phyloP scores from a whole-genome alignment of 2,888 invertebrate genomes.

The Sphaerophoria rueppellii region DNA sequence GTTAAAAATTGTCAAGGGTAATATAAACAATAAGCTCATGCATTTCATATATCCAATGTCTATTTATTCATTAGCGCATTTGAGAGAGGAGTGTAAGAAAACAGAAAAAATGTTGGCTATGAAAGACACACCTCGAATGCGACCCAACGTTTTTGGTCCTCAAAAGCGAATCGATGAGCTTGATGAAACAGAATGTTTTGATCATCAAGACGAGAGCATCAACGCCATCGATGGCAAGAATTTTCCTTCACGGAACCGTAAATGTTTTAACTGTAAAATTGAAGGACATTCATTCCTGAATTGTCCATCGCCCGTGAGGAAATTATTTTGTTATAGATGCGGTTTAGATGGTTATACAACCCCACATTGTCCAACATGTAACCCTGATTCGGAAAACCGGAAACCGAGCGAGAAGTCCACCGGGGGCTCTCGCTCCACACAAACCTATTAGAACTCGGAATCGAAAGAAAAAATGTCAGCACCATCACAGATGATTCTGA shows the following conservation, averaged over 20 bases:
- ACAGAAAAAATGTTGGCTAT: conserved; percentile 6
- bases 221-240: background rate
- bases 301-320: background rate
- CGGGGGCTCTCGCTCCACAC: conserved; percentile 34
- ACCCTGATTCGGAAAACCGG: conserved; percentile 13
- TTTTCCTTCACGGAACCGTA: background rate
- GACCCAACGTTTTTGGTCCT: background rate
- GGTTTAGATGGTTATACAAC: background rate
- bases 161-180: background rate
- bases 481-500: background rate
- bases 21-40: background rate
- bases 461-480: background rate
- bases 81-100: background rate
- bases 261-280: conserved; percentile 11
- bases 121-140: background rate
- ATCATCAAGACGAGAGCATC: background rate
- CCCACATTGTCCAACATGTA: conserved; percentile 9
- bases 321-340: background rate
- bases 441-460: background rate
- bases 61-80: background rate
- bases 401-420: conserved; percentile 16
- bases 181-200: background rate
- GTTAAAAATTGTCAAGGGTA: conserved; percentile 14
- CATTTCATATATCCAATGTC: conserved; percentile 27
- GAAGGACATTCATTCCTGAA: conserved; percentile 14